Base-by-base conservation (phyloP, 2,888 invertebrate genomes). In the Hemaris fuciformis region DNA sequence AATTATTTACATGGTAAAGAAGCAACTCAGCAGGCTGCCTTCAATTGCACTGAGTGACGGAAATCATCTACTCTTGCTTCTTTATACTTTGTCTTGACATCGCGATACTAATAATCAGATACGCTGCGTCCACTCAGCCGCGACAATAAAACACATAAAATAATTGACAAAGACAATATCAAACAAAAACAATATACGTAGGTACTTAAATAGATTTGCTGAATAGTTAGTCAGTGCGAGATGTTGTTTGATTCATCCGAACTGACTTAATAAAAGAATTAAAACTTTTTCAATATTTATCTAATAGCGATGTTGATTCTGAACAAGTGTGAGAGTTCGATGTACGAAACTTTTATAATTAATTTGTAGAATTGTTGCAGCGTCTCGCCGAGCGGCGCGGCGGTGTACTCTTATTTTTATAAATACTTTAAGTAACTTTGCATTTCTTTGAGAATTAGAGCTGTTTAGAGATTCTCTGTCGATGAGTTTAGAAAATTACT, bases 221-320 rank as follows among this genome's bases (percentile, higher is more conserved):
- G 31, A 53, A 8, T 18, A 27, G 18, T 27, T 3, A 18, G 18
- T 53, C 18, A 15, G 53, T 1, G 31, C 53, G 53, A 31, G 53
- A 15, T 31, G 53, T 31, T 53, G 5, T 10, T 53, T 8, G 2
- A 53, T 10, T 53, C 7, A 15, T 2, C 8, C 20, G 8, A 15
- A 31, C 18, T 25, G 23, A 48, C 45, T 46, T 25, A 22, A 46
- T 46, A 46, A 46, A 53, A 53, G 27, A 53, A 53, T 31, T 53
- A 53, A 53, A 27, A 53, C 48, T 31, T 53, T 23, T 25, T 13
- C 31, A 53, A 53, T 53, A 53, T 31, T 31, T 53, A 53, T 31
- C 31, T 10, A 53, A 53, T 53, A 46, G 23, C 23, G 23, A 4
- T n/a, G 38, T 38, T 31, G 18, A 31, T 31, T 31, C 53, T 10